Conservation (phyloP, 2,888 invertebrate genomes). For the Caenorhabditis becei region DNA sequence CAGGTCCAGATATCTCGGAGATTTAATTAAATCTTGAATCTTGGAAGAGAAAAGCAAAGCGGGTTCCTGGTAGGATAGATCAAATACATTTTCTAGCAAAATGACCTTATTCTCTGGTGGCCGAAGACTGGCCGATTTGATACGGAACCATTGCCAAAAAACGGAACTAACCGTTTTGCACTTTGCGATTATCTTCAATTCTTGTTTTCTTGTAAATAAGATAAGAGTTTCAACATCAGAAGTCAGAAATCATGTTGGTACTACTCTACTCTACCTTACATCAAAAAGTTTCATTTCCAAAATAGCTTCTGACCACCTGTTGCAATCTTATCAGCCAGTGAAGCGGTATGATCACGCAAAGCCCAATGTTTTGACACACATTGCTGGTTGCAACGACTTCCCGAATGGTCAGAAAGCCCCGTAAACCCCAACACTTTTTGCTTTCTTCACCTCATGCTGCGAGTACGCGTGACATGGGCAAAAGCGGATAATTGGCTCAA, state of each 20-base stretch:
- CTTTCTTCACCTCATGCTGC: not conserved
- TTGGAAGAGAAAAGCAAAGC: constrained; percentile 21
- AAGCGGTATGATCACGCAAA: no score
- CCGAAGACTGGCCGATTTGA: not conserved
- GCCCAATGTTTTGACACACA: not conserved
- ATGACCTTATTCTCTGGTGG: not conserved
- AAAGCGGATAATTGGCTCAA: constrained; percentile 49
- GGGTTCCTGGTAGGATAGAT: not conserved
- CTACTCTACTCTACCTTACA: no score
- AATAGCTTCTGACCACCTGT: no score
- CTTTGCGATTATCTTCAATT: not conserved
- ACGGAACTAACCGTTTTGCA: not conserved
- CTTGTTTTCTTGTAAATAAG: no score
- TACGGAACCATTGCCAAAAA: not conserved
- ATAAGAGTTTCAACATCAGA: not conserved
- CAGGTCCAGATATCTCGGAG: no score
- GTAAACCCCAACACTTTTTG: not conserved
- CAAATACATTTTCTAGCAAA: not conserved
- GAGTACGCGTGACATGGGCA: constrained; percentile 21
- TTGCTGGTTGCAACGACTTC: no score
- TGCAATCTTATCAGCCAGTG: no score
- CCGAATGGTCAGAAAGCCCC: constrained; percentile 10
- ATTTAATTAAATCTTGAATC: constrained; percentile 34
- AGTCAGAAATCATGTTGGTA: not conserved
- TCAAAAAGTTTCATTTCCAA: no score